Percentiles rank a stretch among this genome's conserved stretches.
Conservation (phyloP, 2,888 invertebrate species). For the Brachynemurus nebulosus region DNA sequence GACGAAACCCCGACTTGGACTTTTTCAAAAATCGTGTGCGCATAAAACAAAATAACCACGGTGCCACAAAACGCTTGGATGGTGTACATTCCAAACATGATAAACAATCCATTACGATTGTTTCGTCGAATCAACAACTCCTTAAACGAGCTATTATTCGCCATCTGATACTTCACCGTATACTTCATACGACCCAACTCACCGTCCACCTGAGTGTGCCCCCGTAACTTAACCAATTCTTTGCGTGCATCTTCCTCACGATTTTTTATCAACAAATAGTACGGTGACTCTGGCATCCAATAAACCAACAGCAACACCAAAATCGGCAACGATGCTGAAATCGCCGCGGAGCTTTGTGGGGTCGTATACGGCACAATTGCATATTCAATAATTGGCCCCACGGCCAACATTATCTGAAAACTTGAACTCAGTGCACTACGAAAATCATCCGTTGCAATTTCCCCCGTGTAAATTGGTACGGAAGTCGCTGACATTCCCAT, state of each 20-base stretch:
- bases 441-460: conserved; percentile 4
- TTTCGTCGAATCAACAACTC: not conserved
- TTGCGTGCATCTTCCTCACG: not conserved
- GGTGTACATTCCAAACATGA: conserved; percentile 5
- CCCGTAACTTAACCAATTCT: not conserved
- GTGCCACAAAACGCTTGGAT: conserved; percentile 4
- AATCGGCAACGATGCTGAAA: not conserved
- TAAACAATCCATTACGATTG: not conserved
- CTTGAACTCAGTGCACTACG: conserved; percentile 2
- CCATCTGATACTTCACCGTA: conserved; percentile 1
- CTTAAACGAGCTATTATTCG: not conserved
- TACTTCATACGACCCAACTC: conserved; percentile 1
- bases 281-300: conserved; percentile 5
- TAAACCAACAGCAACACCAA: not conserved
- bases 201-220: not conserved
- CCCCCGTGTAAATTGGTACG: conserved; percentile 1
- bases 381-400: conserved; percentile 2
- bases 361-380: not conserved
- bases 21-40: conserved; percentile 2
- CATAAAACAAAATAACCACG: conserved; percentile 1
- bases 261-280: conserved; percentile 1
- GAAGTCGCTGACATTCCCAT: conserved; percentile 4
- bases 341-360: not conserved
- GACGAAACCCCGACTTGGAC: not conserved
- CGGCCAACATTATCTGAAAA: conserved; percentile 4